These are phyloP conservation scores for Dendropsophus ebraccatus DNA, from an alignment of 2,113 vertebrate species.

Conservation along the genomic window DNA sequence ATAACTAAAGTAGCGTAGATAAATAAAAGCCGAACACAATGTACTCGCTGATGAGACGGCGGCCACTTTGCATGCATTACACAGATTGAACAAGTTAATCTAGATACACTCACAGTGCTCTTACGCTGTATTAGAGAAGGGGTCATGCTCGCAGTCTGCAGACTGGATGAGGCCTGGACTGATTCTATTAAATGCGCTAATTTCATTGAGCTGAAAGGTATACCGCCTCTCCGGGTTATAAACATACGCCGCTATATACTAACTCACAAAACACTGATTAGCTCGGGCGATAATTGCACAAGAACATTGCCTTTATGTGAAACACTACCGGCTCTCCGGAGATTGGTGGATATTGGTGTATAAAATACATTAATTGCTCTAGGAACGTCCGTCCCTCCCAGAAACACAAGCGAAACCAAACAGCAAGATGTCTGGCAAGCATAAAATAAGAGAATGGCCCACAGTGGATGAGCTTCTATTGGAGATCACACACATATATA, in stretches of 20 bases:
- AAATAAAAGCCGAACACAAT: constrained; percentile 11
- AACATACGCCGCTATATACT: background rate
- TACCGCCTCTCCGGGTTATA: background rate
- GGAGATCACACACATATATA: no score
- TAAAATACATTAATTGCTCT: background rate
- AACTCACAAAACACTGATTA: background rate
- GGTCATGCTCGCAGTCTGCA: constrained; percentile 6
- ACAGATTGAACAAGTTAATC: constrained; percentile 18
- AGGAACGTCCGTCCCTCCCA: background rate
- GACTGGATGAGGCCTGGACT: background rate
- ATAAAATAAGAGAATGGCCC: no score
- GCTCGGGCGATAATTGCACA: background rate
- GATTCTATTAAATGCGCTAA: background rate
- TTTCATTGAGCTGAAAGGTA: background rate
- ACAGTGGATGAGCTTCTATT: no score
- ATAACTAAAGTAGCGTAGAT: background rate
- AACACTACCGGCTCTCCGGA: background rate
- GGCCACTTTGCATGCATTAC: constrained; percentile 12
- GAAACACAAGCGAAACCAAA: background rate
- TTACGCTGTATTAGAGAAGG: background rate
- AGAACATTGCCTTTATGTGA: background rate
- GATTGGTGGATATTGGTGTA: background rate
- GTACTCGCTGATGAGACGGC: background rate
- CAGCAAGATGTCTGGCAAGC: no score
- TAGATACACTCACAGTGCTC: background rate